phyloP scores from a whole-genome alignment of 2,113 vertebrate species.

The Elachura formosa region DNA sequence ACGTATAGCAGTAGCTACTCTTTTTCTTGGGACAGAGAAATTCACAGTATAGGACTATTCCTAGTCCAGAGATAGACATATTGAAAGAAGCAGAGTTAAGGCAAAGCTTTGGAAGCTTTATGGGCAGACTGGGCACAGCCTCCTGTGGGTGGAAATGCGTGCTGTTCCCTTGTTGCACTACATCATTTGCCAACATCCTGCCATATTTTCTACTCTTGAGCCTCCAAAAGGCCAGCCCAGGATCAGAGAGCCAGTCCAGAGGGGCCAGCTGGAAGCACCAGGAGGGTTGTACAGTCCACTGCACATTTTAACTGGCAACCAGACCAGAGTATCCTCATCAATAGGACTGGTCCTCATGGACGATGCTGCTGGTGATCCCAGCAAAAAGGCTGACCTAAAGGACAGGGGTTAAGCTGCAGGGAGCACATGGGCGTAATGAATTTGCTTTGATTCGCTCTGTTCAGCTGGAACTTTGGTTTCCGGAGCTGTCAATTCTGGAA shows the following conservation, averaged over 20 bases:
- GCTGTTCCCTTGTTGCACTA: background rate
- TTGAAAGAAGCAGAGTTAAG: background rate
- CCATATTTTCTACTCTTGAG: background rate
- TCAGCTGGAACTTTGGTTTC: background rate
- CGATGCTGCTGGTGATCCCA: background rate
- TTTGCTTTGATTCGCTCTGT: background rate
- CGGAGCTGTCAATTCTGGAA: background rate
- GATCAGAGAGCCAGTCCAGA: background rate
- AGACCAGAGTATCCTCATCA: background rate
- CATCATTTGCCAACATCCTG: background rate
- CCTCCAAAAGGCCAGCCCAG: background rate
- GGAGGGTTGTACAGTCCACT: background rate
- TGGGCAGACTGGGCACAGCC: background rate
- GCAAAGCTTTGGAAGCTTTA: background rate
- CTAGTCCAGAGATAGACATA: background rate
- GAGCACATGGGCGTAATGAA: background rate
- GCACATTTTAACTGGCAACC: background rate
- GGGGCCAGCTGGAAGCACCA: background rate
- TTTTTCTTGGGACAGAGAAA: background rate
- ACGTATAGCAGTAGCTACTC: background rate
- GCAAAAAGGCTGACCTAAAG: background rate
- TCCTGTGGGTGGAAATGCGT: background rate
- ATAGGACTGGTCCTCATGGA: background rate
- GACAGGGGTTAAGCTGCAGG: background rate
- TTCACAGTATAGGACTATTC: background rate